phyloP scores from a whole-genome alignment of 2,113 vertebrate species.

The Prietella phreatophila region DNA sequence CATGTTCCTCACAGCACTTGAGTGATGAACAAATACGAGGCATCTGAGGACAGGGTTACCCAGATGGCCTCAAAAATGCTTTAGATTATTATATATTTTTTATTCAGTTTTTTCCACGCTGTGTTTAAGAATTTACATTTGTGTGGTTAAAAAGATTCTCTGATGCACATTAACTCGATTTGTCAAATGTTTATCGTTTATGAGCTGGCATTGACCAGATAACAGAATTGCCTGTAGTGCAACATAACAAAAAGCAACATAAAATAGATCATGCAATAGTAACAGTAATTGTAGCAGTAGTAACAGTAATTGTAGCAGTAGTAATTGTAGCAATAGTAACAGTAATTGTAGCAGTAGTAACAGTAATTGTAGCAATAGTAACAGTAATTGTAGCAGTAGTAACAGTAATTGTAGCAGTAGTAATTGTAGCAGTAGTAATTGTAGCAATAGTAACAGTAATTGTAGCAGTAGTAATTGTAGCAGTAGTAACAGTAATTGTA shows the following conservation, averaged over 20 bases:
- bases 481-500: no score
- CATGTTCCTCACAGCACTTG: background rate
- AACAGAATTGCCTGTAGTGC: background rate
- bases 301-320: background rate
- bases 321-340: background rate
- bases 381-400: no score
- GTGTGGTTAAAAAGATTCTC: background rate
- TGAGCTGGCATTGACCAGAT: background rate
- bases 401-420: no score
- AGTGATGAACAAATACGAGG: background rate
- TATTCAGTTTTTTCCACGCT: background rate
- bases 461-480: no score
- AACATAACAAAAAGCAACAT: background rate
- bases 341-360: background rate
- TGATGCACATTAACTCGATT: background rate
- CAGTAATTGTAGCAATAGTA: no score
- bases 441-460: no score
- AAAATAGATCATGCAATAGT: background rate
- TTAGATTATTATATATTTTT: background rate
- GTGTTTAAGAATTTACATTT: background rate
- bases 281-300: no score
- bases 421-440: no score
- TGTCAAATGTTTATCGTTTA: background rate
- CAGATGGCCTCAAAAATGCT: constrained; percentile 1
- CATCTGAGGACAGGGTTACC: constrained; percentile 3